Base-by-base conservation (phyloP, 2,113 vertebrate species). In the Cromileptes altivelis region DNA sequence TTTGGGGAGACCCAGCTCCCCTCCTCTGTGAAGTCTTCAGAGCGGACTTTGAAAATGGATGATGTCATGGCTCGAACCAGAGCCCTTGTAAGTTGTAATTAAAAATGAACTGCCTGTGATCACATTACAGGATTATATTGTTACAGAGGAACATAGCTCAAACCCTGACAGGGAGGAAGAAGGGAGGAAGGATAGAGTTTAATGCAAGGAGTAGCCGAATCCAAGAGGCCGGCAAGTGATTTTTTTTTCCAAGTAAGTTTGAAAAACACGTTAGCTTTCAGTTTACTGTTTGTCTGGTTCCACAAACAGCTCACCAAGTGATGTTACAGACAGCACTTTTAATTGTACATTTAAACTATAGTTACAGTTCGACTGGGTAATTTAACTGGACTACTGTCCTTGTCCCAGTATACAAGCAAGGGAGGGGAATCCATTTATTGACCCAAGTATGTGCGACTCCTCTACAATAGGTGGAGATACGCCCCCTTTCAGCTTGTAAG, bases 51-150 rank as follows among this genome's bases (percentile, higher is more conserved):
- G 83, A 87, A 87, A 82, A 76, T 21, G 58, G 70, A 69, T 87
- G 87, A 92, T 89, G 87, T 93, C 89, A 91, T 83, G 58, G 60
- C 74, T 80, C 50, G 13, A 81, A 91, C 74, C 81, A 83, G 82
- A 71, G 23, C 49, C 65, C 4, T 70, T 19, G 15, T 80, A 73
- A 70, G 45, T 75, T 56, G 60, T 91, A 89, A 94, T 92, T 91
- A 91, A 85, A 88, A 88, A 74, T 72, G 70, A 89, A 58, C 53
- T 8, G 78, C 72, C 77, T 71, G 64, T 90, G 84, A 91, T 89
- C 84, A 76, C 62, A 60, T 92, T 87, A 87, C 88, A 45, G 87
- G 85, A 78, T 81, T 90, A 76, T 80, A 58, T 21, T 78, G 85
- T 83, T 86, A 67, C 72, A 80, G 57, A 37, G 85, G 70, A 60